phyloP scores from a whole-genome alignment of 2,888 invertebrate species.

The Galerucella pusilla region DNA sequence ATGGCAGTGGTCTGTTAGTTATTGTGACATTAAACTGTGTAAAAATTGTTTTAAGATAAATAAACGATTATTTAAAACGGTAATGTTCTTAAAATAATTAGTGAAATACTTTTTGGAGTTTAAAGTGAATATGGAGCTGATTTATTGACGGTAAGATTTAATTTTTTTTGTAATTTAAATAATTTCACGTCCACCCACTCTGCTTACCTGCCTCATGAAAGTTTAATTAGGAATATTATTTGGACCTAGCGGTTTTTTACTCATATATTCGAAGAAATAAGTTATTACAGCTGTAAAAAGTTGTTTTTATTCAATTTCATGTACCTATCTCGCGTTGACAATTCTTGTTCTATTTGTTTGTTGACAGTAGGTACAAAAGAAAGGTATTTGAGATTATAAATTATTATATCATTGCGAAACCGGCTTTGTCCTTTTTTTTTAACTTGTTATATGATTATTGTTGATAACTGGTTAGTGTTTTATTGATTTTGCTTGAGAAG shows the following conservation, averaged over 20 bases:
- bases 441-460: constrained; percentile 1
- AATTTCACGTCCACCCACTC: constrained; percentile 49
- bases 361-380: constrained; percentile 34
- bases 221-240: constrained; percentile 42
- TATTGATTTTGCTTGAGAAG: neutral
- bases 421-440: constrained; percentile 33
- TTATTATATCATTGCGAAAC: constrained; percentile 36
- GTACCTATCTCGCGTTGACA: constrained; percentile 3
- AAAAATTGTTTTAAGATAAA: constrained; percentile 34
- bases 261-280: constrained; percentile 23
- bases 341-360: constrained; percentile 37
- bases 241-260: constrained; percentile 24
- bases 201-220: constrained; percentile 49
- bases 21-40: constrained; percentile 51
- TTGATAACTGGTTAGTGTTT: neutral
- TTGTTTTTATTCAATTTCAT: neutral
- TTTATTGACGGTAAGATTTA: constrained; percentile 36
- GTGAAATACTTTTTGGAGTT: constrained; percentile 11
- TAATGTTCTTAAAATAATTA: constrained; percentile 12
- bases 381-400: constrained; percentile 22
- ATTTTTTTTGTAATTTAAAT: constrained; percentile 34
- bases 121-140: constrained; percentile 16
- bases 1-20: constrained; percentile 51
- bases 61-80: constrained; percentile 16
- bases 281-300: constrained; percentile 29